Evolutionary conservation across 2,113 vertebrate genomes (phyloP).

Genomic region (Cyanoderma ruficeps): DNA sequence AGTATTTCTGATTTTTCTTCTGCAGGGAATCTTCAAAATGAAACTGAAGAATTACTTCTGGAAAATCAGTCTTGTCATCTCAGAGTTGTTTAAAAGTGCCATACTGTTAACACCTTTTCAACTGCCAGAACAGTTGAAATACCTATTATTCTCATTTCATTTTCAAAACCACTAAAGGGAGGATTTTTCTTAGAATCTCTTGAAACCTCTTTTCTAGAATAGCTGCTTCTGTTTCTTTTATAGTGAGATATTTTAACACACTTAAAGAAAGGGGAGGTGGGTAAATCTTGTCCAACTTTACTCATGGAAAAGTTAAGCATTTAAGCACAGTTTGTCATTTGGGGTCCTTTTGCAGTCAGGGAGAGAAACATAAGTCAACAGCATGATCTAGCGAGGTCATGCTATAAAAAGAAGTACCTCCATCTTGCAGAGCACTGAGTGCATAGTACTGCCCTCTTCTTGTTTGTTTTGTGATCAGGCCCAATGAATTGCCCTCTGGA

Average conservation of each 20-base stretch:
- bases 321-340: neutral
- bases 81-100: conserved; percentile 4
- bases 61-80: conserved; percentile 32
- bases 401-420: neutral
- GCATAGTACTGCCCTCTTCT: neutral
- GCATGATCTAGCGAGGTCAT: neutral
- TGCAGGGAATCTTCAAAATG: conserved; percentile 28
- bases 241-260: neutral
- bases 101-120: conserved; percentile 36
- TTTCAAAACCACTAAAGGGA: conserved; percentile 34
- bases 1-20: conserved; percentile 20
- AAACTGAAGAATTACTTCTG: conserved; percentile 33
- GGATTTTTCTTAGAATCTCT: neutral
- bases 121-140: conserved; percentile 27
- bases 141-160: conserved; percentile 22
- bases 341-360: neutral
- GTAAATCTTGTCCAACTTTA: neutral
- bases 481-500: neutral
- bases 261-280: neutral
- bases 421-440: neutral
- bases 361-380: neutral
- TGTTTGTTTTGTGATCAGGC: neutral
- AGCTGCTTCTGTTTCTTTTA: neutral
- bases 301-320: neutral
- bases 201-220: conserved; percentile 9